Base-by-base conservation (phyloP, 2,113 vertebrate species). In the Ibidorhyncha struthersii region DNA sequence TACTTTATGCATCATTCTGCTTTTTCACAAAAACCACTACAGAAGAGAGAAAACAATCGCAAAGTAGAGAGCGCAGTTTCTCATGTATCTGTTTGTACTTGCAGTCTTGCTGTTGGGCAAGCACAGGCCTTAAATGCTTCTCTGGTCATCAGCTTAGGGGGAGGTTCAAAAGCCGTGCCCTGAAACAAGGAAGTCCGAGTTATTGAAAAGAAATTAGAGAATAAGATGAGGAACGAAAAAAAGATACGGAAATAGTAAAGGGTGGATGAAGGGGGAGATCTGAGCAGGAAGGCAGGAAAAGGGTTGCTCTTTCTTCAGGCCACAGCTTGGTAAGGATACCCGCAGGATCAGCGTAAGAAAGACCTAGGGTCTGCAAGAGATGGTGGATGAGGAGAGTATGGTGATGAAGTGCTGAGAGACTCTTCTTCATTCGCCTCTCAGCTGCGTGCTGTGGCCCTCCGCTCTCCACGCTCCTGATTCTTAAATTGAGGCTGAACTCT, bases 311-410 rank as follows among this genome's bases (percentile, higher is more conserved):
- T 19, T 61, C 10, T 82, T 70, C 34, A 61, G 56, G 41, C 17
- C 29, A 12, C 22, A 1, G 9, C 20, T 52, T 70, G 45, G 26
- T 70, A 58, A 40, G 40, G 36, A 8, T 34, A 41, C 32, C 36
- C 0, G 0, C 29, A 69, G 45, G 14, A 66, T 38, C 29, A 52
- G 32, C 2, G 1, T 9, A 70, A 66, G 30, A 61, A 50, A 41
- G 45, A 71, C 30, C 7, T 52, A 47, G 34, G 14, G 16, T 49
- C 45, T 65, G 77, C 77, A 56, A 17, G 45, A 74, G 14, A 13
- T 61, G 29, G 38, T 1, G 2, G 22, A 13, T 66, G 71, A 82
- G 45, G 12, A 41, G 55, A 21, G 7, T 16, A 50, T 55, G 40
- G 49, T 62, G 40, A 26, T 29, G 4, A 80, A 56, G 38, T 22